Conservation (phyloP, 23 tunicate species). For the Corella eumyota region DNA sequence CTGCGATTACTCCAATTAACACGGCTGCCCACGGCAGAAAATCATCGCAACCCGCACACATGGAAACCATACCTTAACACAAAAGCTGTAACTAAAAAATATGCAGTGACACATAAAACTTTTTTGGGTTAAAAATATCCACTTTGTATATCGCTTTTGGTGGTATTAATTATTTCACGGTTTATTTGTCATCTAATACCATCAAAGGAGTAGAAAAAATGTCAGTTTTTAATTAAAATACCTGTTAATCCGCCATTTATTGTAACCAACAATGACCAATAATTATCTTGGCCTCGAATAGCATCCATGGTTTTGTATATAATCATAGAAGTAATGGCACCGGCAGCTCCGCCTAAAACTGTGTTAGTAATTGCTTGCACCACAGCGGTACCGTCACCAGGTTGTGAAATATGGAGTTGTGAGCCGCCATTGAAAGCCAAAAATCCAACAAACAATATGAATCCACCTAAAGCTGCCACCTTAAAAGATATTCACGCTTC, state of each 20-base stretch:
- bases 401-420: conserved; percentile 45
- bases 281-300: conserved; percentile 49
- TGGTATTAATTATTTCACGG: too few species aligned
- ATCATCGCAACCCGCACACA: conserved; percentile 76
- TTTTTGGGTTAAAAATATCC: background rate
- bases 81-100: background rate
- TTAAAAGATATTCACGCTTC: background rate
- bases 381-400: conserved; percentile 41
- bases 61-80: conserved; percentile 79
- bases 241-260: conserved; percentile 88
- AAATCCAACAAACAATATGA: conserved; percentile 72
- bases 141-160: too few species aligned
- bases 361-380: conserved; percentile 72
- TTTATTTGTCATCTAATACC: too few species aligned
- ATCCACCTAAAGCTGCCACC: conserved; percentile 75
- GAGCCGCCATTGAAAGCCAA: conserved; percentile 97
- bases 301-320: conserved; percentile 28
- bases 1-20: conserved; percentile 63
- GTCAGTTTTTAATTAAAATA: conserved; percentile 2
- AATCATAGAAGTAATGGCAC: conserved; percentile 39
- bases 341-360: conserved; percentile 53
- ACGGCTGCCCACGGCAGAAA: conserved; percentile 74
- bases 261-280: conserved; percentile 72
- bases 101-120: too few species aligned
- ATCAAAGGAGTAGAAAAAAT: too few species aligned